Percentiles rank a stretch among this genome's conserved stretches.
Evolutionary conservation across 2,888 invertebrate species (phyloP).

Genomic region (Microdon myrmicae): DNA sequence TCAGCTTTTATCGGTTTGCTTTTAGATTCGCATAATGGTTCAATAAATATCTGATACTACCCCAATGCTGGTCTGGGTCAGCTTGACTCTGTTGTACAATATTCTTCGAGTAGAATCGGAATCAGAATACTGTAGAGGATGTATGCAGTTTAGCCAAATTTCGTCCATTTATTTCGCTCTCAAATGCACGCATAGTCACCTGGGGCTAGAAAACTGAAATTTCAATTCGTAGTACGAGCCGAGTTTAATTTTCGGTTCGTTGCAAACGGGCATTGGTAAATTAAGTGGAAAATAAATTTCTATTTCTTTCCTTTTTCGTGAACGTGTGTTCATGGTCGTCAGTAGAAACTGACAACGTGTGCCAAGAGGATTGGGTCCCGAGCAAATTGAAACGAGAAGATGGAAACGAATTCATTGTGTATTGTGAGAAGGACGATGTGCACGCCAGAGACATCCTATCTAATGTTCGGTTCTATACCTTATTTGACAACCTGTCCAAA

Average conservation of each 20-base stretch:
- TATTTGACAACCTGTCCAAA: too few species aligned
- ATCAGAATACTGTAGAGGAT: not conserved
- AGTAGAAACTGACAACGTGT: not conserved
- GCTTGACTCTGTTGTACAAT: not conserved
- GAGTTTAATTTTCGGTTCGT: constrained; percentile 16
- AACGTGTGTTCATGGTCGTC: constrained; percentile 1
- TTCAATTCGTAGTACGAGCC: constrained; percentile 35
- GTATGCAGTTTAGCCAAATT: constrained; percentile 22
- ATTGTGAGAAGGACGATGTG: not conserved
- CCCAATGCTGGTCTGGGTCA: constrained; percentile 1
- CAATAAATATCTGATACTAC: constrained; percentile 53
- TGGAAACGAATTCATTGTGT: constrained; percentile 5
- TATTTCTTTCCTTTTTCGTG: constrained; percentile 1
- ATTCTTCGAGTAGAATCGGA: not conserved
- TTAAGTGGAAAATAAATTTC: constrained; percentile 39
- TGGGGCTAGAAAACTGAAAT: constrained; percentile 33
- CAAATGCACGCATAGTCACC: constrained; percentile 31
- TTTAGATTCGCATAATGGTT: constrained; percentile 51
- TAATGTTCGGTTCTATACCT: too few species aligned
- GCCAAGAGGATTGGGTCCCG: not conserved
- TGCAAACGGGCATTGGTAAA: constrained; percentile 26
- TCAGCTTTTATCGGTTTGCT: constrained; percentile 34
- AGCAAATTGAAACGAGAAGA: constrained; percentile 7
- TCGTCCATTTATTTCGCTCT: constrained; percentile 21
- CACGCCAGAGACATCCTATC: not conserved